phyloP scores from a whole-genome alignment of 1,140 invertebrate genomes.

The Cyrtorhinus lividipennis region DNA sequence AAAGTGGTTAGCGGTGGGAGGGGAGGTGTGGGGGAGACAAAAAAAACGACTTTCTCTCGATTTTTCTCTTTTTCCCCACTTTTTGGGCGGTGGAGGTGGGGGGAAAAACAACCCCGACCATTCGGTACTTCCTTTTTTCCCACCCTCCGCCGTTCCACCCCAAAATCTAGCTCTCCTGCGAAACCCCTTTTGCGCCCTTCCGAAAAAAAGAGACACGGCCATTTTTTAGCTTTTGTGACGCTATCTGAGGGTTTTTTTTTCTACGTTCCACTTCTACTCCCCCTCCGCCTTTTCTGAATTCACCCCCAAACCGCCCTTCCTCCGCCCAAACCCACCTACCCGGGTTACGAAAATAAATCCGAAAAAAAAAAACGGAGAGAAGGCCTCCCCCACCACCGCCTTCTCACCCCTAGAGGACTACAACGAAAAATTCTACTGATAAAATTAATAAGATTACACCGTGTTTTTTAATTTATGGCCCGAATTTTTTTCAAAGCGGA shows the following conservation, averaged over 20 bases:
- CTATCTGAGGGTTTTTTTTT: not conserved
- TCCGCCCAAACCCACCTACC: not conserved
- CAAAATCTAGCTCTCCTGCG: too few species aligned
- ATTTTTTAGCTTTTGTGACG: constrained; percentile 8
- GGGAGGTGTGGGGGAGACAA: not conserved
- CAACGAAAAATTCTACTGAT: constrained; percentile 8
- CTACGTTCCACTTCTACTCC: not conserved
- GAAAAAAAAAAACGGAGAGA: not conserved
- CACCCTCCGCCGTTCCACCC: not conserved
- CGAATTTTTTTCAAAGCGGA: not conserved
- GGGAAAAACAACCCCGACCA: too few species aligned
- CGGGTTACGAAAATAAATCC: not conserved
- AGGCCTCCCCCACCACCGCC: not conserved
- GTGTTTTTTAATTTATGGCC: constrained; percentile 8
- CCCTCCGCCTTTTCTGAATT: not conserved
- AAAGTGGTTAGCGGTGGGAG: not conserved
- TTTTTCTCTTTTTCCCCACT: too few species aligned
- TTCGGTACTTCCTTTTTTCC: not conserved
- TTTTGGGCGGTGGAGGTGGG: too few species aligned
- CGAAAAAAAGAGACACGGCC: not conserved
- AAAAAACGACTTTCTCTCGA: too few species aligned
- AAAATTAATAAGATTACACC: constrained; percentile 10
- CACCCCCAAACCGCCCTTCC: not conserved
- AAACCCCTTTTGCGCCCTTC: not conserved
- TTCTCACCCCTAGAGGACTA: not conserved